Evolutionary conservation across 2,888 invertebrate genomes (phyloP).

Genomic region (Sarcophaga variegata): DNA sequence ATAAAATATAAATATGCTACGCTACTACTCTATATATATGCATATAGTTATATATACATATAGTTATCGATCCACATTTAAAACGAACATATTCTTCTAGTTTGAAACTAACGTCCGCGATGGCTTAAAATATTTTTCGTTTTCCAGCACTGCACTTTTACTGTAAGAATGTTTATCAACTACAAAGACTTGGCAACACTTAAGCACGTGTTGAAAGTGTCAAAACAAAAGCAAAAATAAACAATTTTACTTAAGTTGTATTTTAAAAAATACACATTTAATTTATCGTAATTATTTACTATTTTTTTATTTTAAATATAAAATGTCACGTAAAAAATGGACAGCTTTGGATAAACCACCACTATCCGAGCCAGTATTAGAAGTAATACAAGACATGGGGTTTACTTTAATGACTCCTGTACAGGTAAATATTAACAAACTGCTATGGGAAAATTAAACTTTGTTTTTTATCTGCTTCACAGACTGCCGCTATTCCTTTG

Average conservation of each 20-base stretch:
- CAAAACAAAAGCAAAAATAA: constrained; percentile 59
- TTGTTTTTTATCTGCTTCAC: constrained; percentile 75
- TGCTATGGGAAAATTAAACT: neutral
- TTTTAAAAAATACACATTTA: neutral
- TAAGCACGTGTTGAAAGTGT: constrained; percentile 57
- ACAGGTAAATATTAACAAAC: constrained; percentile 76
- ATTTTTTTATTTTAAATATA: constrained; percentile 25
- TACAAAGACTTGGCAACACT: constrained; percentile 49
- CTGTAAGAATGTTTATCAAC: neutral
- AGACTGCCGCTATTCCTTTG: constrained; percentile 94
- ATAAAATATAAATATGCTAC: no score
- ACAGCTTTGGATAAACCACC: constrained; percentile 81
- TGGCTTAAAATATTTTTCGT: neutral
- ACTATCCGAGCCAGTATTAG: constrained; percentile 83
- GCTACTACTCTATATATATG: no score
- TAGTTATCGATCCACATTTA: no score
- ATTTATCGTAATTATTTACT: neutral
- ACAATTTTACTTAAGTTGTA: neutral
- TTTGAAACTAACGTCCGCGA: neutral
- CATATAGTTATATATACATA: no score
- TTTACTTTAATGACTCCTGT: constrained; percentile 85
- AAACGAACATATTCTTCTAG: neutral
- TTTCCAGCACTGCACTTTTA: constrained; percentile 18
- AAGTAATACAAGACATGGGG: constrained; percentile 83
- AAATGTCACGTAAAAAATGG: constrained; percentile 80